A percentile compares a stretch with the other conserved stretches of the same genome.
Evolutionary conservation across 2,888 invertebrate genomes (phyloP).

Genomic region (Nasonia oneida): DNA sequence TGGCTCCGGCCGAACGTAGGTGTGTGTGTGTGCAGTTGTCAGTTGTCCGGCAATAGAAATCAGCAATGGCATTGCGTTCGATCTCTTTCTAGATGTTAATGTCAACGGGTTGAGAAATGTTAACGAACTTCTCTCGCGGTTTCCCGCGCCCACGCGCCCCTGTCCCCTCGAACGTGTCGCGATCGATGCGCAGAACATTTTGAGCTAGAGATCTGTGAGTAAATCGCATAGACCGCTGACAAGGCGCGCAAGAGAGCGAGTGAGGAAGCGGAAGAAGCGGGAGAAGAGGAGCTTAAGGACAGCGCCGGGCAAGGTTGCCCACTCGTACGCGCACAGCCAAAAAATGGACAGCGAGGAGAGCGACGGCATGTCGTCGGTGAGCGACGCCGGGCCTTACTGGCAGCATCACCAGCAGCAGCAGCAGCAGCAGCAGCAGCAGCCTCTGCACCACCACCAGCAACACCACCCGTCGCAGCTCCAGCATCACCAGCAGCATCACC

Average conservation of each 20-base stretch:
- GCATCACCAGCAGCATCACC: constrained; percentile 62
- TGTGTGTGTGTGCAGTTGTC: too few relatives aligned
- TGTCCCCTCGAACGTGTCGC: neutral
- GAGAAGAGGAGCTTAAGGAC: neutral
- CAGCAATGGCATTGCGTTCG: constrained; percentile 1
- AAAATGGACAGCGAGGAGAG: constrained; percentile 72
- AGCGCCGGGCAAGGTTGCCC: neutral
- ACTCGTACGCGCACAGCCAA: constrained; percentile 49
- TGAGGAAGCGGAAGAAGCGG: neutral
- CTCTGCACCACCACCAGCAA: constrained; percentile 66
- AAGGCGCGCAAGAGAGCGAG: too few relatives aligned
- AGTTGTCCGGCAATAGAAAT: neutral
- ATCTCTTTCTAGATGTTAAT: constrained; percentile 33
- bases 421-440: constrained; percentile 64
- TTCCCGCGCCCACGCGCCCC: neutral
- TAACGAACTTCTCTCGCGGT: neutral
- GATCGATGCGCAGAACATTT: neutral
- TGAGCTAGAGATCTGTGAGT: neutral
- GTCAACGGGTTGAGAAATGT: neutral
- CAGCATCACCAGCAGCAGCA: constrained; percentile 72
- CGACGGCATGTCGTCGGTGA: constrained; percentile 67
- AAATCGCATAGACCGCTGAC: neutral
- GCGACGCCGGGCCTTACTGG: constrained; percentile 71
- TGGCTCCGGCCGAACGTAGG: neutral
- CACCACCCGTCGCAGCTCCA: constrained; percentile 64